Evolutionary conservation across 2,113 vertebrate species (phyloP), one percentile per base, ranked within the genome.

Genomic region (Nothocercus nigrocapillus): DNA sequence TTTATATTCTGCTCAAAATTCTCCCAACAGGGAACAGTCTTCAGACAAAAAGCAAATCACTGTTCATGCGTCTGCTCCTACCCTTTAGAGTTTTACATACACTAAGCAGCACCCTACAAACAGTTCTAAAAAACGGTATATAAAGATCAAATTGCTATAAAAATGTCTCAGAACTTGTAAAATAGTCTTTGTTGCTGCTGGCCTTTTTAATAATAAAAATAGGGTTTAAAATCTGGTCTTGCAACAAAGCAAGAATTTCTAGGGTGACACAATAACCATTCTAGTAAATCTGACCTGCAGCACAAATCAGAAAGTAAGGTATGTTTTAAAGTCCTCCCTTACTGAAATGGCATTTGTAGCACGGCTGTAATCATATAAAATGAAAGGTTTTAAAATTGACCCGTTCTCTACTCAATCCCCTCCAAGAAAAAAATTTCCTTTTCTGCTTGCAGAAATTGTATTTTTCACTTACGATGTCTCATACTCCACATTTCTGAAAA

Each of bases 161-260:
- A 96, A 96, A 90, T 32, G 44, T 95, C 85, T 96, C 86, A 94
- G 92, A 97, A 97, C 90, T 85, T 94, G 73, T 90, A 97, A 97
- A 96, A 96, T 82, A 89, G 95, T 90, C 95, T 97, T 96, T 95
- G 94, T 97, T 97, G 96, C 95, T 97, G 95, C 88, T 97, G 94
- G 94, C 85, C 83, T 97, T 97, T 97, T 96, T 96, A 97, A 97
- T 96, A 97, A 97, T 95, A 97, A 97, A 97, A 96, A 85, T 95
- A 93, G 79, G 81, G 88, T 97, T 96, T 93, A 97, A 95, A 95
- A 93, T 95, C 95, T 97, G 86, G 95, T 93, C 90, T 93, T 95
- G 91, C 79, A 96, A 96, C 62, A 96, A 58, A 96, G 95, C 90
- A 42, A 59, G 78, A 97, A 92, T 91, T 97, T 97, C 78, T 82